Base-by-base conservation (phyloP, 2,888 invertebrate genomes). In the Cinara cedri region DNA sequence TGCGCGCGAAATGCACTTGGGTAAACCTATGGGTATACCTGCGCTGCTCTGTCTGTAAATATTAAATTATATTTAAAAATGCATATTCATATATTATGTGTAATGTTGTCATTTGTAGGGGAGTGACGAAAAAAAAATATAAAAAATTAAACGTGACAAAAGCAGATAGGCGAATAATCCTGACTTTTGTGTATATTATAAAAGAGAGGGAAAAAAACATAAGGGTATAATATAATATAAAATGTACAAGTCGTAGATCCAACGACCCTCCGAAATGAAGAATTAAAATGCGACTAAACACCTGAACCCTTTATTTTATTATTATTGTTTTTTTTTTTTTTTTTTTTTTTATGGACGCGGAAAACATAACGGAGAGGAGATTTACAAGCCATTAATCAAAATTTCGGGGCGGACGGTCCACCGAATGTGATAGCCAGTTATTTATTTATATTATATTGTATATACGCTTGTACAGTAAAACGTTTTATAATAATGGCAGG, bases 61-160 rank as follows among this genome's bases (percentile, higher is more conserved):
- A 63, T 63, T 42, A 63, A 63, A 63, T 74, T 74, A 54, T 63
- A 51, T 74, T 63, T 63, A 16, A 74, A 63, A 63, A 74, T 63
- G 63, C 63, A 63, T 63, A 63, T 63, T 74, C 51, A 42, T 63
- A n/a, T n/a, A n/a, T n/a, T n/a, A n/a, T n/a, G n/a, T n/a, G n/a
- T n/a, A n/a, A 4, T 54, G 8, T 46, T 49, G 3, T 60, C 57
- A 72, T 72, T 63, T 19, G 19, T 21, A 10, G 42, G 62, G 62
- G 72, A 51, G 26, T 13, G 11, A n/a, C n/a, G 34, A 6, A 34
- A 34, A 34, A 34, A 34, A 34, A 34, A 34, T 4, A 46, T 63
- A 74, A 62, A 46, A 51, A 63, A 74, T 63, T 63, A 74, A 74
- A 74, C 63, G 74, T 74, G 74, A 74, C 74, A 74, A 74, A 74